These are phyloP conservation scores for Phylloscopus trochiloides DNA, from an alignment of 2,113 vertebrate species.

Conservation along the genomic window DNA sequence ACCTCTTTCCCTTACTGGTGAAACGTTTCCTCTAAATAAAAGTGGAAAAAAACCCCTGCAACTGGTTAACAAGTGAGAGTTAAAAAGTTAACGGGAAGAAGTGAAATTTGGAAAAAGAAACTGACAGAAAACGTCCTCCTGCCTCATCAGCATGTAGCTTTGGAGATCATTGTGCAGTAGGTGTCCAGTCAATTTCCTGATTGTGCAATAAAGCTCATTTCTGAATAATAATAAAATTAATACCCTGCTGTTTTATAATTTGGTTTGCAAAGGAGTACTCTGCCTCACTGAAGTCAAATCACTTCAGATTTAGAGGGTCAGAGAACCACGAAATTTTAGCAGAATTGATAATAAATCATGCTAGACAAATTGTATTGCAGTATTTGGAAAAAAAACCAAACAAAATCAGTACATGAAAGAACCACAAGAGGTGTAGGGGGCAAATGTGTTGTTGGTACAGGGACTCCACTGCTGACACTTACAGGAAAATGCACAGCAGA, in stretches of 20 bases:
- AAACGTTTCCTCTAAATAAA: neutral
- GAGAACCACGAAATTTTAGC: neutral
- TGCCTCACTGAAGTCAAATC: constrained; percentile 50
- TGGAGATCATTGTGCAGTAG: neutral
- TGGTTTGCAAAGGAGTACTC: neutral
- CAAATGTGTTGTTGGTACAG: neutral
- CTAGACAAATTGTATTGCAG: neutral
- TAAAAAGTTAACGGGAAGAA: neutral
- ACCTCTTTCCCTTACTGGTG: neutral
- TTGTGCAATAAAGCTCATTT: neutral
- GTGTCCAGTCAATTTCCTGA: neutral
- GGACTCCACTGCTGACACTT: neutral
- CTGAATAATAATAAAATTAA: constrained; percentile 49
- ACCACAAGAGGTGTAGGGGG: neutral
- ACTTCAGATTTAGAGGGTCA: constrained; percentile 18
- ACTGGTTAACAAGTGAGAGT: neutral
- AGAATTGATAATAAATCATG: neutral
- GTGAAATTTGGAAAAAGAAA: neutral
- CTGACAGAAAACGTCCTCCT: neutral
- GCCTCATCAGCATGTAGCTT: neutral
- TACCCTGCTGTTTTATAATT: constrained; percentile 45
- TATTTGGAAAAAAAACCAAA: neutral
- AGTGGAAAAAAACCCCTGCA: neutral
- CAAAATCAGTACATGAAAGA: neutral
- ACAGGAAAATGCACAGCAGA: neutral